Percentiles rank a stretch among this genome's conserved stretches.
These are phyloP conservation scores for Eumaeus atala DNA, from an alignment of 1,140 invertebrate genomes.

Conservation along the genomic window DNA sequence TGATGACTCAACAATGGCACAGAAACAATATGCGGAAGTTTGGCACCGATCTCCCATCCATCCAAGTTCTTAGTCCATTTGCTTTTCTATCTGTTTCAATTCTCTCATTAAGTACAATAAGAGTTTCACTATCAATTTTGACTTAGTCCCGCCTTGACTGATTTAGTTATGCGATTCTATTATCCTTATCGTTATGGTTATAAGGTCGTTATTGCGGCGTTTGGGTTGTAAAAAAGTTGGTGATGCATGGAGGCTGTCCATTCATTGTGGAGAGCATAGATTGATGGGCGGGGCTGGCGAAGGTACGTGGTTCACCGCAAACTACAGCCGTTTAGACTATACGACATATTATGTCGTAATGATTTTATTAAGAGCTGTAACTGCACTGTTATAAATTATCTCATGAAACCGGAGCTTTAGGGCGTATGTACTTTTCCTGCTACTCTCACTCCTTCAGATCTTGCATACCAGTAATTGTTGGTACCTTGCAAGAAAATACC, in stretches of 20 bases:
- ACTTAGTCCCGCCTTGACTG: constrained; percentile 39
- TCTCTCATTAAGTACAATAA: constrained; percentile 63
- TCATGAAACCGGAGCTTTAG: neutral
- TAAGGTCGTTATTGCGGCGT: constrained; percentile 28
- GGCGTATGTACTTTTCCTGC: neutral
- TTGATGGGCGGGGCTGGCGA: constrained; percentile 53
- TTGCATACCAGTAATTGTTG: too few relatives aligned
- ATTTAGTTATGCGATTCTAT: constrained; percentile 19
- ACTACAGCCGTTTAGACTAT: constrained; percentile 31
- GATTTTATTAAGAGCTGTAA: too few relatives aligned
- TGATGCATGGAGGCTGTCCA: constrained; percentile 46
- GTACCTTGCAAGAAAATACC: too few relatives aligned
- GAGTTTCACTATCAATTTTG: constrained; percentile 60
- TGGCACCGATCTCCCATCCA: constrained; percentile 24
- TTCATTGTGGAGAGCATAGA: constrained; percentile 64
- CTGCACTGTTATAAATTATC: neutral
- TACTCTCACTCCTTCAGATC: too few relatives aligned
- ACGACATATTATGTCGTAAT: constrained; percentile 28
- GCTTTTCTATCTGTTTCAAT: constrained; percentile 56
- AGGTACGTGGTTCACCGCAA: constrained; percentile 55
- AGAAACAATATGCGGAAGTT: constrained; percentile 15
- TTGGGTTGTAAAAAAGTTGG: constrained; percentile 25
- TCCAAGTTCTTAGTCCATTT: constrained; percentile 30
- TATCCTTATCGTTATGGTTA: constrained; percentile 19
- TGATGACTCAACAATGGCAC: constrained; percentile 12